A percentile compares a stretch with the other conserved stretches of the same genome.
These are phyloP conservation scores for Argopecten irradians DNA, from an alignment of 1,140 invertebrate genomes.

Conservation along the genomic window DNA sequence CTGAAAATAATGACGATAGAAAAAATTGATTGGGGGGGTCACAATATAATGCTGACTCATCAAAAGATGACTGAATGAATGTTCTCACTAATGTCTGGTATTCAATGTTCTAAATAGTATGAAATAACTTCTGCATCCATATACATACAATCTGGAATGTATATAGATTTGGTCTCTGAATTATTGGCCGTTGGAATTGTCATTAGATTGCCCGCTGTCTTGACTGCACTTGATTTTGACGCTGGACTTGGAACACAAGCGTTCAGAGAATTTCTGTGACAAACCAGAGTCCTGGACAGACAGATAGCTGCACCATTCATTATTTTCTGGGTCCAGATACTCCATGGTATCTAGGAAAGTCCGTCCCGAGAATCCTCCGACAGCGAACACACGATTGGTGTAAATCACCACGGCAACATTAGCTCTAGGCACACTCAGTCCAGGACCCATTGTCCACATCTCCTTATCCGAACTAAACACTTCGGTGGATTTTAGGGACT, in stretches of 20 bases:
- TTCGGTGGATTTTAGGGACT: conserved; percentile 89
- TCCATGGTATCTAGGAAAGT: conserved; percentile 91
- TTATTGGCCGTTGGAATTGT: background rate
- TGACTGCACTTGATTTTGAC: background rate
- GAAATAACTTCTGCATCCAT: background rate
- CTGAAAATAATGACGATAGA: background rate
- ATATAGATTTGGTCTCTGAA: background rate
- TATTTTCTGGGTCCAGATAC: conserved; percentile 73
- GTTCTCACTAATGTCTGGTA: no score
- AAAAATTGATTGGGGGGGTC: background rate
- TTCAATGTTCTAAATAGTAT: no score
- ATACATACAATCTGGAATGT: background rate
- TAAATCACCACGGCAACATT: conserved; percentile 88
- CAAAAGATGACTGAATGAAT: background rate
- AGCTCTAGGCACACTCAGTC: conserved; percentile 91
- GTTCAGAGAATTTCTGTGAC: background rate
- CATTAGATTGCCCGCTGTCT: background rate
- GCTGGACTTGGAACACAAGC: background rate
- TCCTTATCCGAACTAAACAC: conserved; percentile 87
- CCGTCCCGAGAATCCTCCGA: conserved; percentile 92
- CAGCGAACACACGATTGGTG: conserved; percentile 83
- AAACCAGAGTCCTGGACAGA: conserved; percentile 44
- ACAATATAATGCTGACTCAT: background rate
- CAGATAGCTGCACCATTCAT: conserved; percentile 68
- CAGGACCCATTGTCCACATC: conserved; percentile 88